These are phyloP conservation scores for Stenodema calcarata DNA, from an alignment of 2,888 invertebrate species.

Conservation along the genomic window DNA sequence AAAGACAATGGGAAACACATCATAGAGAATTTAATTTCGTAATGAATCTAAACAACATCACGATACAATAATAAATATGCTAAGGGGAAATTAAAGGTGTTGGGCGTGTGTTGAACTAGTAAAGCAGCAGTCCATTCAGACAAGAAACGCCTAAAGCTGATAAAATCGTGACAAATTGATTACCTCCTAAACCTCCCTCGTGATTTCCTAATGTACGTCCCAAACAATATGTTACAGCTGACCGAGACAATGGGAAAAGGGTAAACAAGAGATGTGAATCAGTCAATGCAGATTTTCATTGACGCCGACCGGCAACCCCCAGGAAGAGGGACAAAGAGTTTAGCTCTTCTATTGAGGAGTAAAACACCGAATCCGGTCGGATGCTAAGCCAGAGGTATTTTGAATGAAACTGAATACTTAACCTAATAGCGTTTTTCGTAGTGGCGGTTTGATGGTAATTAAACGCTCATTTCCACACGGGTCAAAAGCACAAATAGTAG, in stretches of 20 bases:
- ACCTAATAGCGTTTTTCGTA: slow-evolving; percentile 3
- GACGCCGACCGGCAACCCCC: not conserved
- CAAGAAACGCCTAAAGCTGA: not conserved
- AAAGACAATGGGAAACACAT: too few relatives aligned
- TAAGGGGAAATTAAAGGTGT: too few relatives aligned
- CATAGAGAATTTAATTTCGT: too few relatives aligned
- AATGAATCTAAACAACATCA: too few relatives aligned
- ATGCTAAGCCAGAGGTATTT: slow-evolving; percentile 21
- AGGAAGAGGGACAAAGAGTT: slow-evolving; percentile 38
- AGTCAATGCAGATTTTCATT: slow-evolving; percentile 42
- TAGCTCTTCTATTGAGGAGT: slow-evolving; percentile 16
- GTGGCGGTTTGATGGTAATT: slow-evolving; percentile 25
- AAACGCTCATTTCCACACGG: slow-evolving; percentile 18
- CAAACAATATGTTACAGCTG: slow-evolving; percentile 29
- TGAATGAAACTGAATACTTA: slow-evolving; percentile 18
- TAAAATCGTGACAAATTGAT: not conserved
- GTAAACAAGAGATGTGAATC: slow-evolving; percentile 37
- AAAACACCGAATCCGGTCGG: slow-evolving; percentile 12
- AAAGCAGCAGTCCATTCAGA: not conserved
- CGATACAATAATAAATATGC: too few relatives aligned
- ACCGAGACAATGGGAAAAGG: slow-evolving; percentile 19
- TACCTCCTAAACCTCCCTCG: not conserved
- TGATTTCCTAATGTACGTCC: not conserved
- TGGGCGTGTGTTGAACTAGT: not conserved
- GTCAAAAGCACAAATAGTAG: not conserved